Base-by-base conservation (phyloP, 64 coral and sea anemone genomes). In the Anthopleura sola region DNA sequence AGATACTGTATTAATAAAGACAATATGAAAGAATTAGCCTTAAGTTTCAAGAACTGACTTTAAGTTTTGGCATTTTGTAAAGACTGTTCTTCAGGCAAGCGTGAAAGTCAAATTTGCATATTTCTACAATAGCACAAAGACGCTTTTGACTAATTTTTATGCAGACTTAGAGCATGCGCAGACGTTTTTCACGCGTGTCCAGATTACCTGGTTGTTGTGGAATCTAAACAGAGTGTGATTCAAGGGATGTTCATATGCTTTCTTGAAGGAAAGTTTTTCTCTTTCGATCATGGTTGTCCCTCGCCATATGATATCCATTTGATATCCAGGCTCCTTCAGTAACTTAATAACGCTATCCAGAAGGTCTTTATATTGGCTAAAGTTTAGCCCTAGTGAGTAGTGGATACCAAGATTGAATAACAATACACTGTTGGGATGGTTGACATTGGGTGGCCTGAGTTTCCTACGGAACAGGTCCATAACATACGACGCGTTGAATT, bases 221-320 rank as follows among this genome's bases (percentile, higher is more conserved):
- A 92, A 92, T 56, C 90, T 81, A 57, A 92, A 92, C 47, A 92
- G 55, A 6, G 90, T 87, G 53, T 55, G 82, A 34, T 92, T 92
- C 18, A 87, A 28, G 19, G 36, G 39, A 26, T 55, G 3, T 11
- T 86, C 78, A 17, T 46, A 76, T 57, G 80, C 56, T 29, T 44
- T 78, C 6, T 3, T 28, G 14, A 1, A 16, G 31, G 23, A 49
- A 38, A 92, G 78, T 75, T 92, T 92, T 49, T 87, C 85, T 54
- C 90, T 83, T 66, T 92, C 90, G 0, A 92, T 48, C 85, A 87
- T 92, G 20, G 90, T 92, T 17, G 89, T 91, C 58, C 89, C 89
- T 86, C 89, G 80, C 89, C 89, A 91, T 40, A 91, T 81, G 14
- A 76, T 37, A 54, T 85, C 75, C 23, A 46, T 78, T 28, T 31